Evolutionary conservation across 2,113 vertebrate genomes (phyloP).

Genomic region (Aepyceros melampus): DNA sequence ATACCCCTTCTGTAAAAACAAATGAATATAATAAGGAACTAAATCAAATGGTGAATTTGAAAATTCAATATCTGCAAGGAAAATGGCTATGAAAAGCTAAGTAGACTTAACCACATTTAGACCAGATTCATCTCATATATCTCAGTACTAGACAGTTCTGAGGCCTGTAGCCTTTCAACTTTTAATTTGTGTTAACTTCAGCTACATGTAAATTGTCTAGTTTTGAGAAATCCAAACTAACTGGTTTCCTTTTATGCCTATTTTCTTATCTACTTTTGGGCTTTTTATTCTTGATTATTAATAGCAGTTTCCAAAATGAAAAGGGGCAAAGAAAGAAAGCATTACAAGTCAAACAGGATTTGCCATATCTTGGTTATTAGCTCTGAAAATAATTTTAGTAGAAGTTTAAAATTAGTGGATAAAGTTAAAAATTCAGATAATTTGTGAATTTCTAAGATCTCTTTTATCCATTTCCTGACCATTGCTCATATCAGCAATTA

Average conservation of each 20-base stretch:
- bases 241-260: neutral
- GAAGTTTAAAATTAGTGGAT: neutral
- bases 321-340: neutral
- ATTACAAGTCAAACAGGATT: neutral
- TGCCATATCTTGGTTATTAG: neutral
- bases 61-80: neutral
- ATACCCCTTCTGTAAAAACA: neutral
- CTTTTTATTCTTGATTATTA: neutral
- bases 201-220: neutral
- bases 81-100: neutral
- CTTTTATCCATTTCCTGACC: neutral
- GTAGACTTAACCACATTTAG: neutral
- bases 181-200: neutral
- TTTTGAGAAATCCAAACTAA: slow-evolving; percentile 2
- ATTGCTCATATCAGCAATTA: neutral
- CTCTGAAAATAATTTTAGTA: neutral
- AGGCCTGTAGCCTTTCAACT: neutral
- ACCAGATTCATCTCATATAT: neutral
- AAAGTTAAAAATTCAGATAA: neutral
- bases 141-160: neutral
- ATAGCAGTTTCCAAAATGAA: neutral
- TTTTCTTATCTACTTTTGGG: neutral
- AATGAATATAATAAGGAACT: neutral
- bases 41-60: neutral
- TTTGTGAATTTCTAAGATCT: neutral